Evolutionary conservation across 2,888 invertebrate species (phyloP).

Genomic region (Sclerodermus sp.): DNA sequence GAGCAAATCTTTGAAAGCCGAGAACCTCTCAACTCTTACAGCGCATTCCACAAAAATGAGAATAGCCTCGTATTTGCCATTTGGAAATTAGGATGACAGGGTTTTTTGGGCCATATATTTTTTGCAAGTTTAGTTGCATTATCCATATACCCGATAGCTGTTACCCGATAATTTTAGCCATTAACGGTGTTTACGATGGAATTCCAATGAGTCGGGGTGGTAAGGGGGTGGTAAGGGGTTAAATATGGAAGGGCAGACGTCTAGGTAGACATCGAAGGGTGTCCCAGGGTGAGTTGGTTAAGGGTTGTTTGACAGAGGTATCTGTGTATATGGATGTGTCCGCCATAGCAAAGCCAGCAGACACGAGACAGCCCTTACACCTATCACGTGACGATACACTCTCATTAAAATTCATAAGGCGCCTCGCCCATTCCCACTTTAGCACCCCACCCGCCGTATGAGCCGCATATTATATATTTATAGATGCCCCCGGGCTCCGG

Average conservation of each 20-base stretch:
- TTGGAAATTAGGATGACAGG: too few relatives aligned
- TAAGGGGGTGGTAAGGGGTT: not conserved
- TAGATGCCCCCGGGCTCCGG: constrained; percentile 24
- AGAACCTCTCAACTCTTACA: too few relatives aligned
- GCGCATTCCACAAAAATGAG: too few relatives aligned
- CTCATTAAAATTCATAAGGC: constrained; percentile 49
- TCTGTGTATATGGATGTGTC: not conserved
- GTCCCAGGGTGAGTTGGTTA: constrained; percentile 7
- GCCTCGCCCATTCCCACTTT: constrained; percentile 35
- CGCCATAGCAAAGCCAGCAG: constrained; percentile 9
- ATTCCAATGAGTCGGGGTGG: not conserved
- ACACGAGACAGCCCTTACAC: constrained; percentile 28
- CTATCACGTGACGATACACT: constrained; percentile 38
- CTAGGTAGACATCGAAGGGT: constrained; percentile 1
- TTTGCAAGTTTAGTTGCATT: too few relatives aligned
- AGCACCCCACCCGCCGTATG: constrained; percentile 20
- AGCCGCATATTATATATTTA: constrained; percentile 39
- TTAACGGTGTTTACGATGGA: not conserved
- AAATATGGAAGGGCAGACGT: not conserved
- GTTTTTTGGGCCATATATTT: too few relatives aligned
- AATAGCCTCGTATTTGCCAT: too few relatives aligned
- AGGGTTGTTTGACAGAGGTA: constrained; percentile 20
- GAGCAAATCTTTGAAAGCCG: too few relatives aligned
- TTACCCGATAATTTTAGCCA: too few relatives aligned
- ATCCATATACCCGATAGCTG: too few relatives aligned